Conservation (phyloP, 2,113 vertebrate genomes). For the Hemichromis elongatus region DNA sequence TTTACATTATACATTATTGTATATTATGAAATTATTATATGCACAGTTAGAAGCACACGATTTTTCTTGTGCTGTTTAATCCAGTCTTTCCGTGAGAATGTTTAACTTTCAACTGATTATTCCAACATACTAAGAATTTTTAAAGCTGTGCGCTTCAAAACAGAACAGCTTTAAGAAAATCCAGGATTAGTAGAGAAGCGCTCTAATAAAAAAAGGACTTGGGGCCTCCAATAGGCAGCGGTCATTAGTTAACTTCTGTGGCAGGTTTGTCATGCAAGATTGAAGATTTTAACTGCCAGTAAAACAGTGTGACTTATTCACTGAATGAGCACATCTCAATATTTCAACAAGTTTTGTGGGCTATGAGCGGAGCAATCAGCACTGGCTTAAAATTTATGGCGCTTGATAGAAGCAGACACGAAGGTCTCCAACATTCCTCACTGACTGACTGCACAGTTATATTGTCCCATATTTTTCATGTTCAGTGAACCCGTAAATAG, state of each 20-base stretch:
- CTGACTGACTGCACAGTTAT: not conserved
- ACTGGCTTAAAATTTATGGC: not conserved
- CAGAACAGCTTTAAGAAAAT: not conserved
- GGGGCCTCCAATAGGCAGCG: not conserved
- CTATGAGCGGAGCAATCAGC: not conserved
- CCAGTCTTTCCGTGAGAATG: not conserved
- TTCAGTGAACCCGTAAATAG: not conserved
- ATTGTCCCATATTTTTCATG: not conserved
- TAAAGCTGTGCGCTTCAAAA: not conserved
- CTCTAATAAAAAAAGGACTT: not conserved
- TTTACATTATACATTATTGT: too few relatives aligned
- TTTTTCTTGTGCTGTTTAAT: not conserved
- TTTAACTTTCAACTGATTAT: not conserved
- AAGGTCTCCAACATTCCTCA: not conserved
- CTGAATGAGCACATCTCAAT: not conserved
- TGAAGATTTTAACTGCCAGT: not conserved
- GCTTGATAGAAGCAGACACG: not conserved
- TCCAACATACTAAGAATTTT: not conserved
- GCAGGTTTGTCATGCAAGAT: constrained; percentile 3
- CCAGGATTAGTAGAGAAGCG: not conserved
- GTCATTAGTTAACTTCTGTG: not conserved
- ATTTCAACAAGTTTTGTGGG: not conserved
- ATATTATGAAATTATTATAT: not conserved
- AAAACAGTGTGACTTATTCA: constrained; percentile 4
- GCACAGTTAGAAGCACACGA: not conserved